A percentile compares a stretch with the other conserved stretches of the same genome.
Conservation (phyloP, 2,113 vertebrate genomes). For the Uria lomvia region DNA sequence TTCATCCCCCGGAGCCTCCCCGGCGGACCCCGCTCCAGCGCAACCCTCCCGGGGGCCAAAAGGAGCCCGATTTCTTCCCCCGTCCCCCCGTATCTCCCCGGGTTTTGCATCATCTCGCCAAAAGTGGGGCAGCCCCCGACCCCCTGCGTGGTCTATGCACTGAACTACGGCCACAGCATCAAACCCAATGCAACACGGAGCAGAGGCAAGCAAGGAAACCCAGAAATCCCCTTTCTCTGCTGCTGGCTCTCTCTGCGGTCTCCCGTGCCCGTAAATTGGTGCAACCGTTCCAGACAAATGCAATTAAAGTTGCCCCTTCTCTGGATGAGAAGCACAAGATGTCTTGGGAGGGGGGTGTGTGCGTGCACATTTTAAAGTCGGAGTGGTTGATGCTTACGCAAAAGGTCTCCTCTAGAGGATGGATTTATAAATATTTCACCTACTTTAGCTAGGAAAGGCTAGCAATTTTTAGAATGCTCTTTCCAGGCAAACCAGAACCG, state of each 20-base stretch:
- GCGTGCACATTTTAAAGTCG: not conserved
- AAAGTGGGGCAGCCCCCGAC: not conserved
- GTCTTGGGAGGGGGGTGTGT: not conserved
- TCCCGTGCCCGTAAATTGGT: not conserved
- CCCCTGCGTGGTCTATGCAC: fast-evolving
- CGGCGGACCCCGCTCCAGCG: not conserved
- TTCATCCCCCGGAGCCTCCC: not conserved
- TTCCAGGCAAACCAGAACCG: slow-evolving; percentile 8
- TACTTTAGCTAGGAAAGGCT: slow-evolving; percentile 56
- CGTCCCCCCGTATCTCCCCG: fast-evolving
- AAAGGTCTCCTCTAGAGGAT: slow-evolving; percentile 65
- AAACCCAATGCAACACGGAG: not conserved
- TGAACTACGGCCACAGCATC: not conserved
- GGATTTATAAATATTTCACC: slow-evolving; percentile 72
- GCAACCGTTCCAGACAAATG: not conserved
- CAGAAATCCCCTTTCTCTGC: not conserved
- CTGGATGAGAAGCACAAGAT: not conserved
- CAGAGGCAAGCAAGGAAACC: not conserved
- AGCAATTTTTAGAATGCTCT: slow-evolving; percentile 49
- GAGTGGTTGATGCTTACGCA: slow-evolving; percentile 45
- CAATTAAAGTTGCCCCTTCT: slow-evolving; percentile 2
- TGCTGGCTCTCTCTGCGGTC: not conserved
- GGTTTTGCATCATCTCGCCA: not conserved
- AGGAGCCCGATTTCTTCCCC: not conserved
- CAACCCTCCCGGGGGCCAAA: not conserved